Evolutionary conservation across 2,113 vertebrate genomes (phyloP).

Genomic region (Lamprologus tigripictilis): DNA sequence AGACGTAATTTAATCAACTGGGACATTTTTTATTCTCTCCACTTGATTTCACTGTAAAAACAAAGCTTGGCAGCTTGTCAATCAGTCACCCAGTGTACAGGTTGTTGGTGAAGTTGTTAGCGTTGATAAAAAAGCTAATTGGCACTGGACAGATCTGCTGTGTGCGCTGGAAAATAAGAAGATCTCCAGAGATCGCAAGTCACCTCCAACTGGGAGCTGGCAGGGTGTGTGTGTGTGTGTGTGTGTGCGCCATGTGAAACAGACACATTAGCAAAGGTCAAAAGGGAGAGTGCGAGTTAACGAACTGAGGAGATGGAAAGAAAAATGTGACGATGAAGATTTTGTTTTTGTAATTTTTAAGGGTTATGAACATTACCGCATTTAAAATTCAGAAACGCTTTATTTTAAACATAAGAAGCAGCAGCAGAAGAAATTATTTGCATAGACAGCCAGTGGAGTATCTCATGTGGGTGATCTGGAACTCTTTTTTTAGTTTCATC

Average conservation of each 20-base stretch:
- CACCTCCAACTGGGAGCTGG: constrained; percentile 18
- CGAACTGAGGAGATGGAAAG: background rate
- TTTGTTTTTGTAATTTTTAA: background rate
- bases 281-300: background rate
- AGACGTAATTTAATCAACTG: background rate
- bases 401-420: background rate
- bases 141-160: constrained; percentile 59
- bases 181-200: constrained; percentile 53
- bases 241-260: background rate
- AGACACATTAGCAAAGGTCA: constrained; percentile 20
- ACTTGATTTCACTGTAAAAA: background rate
- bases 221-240: background rate
- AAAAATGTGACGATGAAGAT: background rate
- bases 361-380: background rate
- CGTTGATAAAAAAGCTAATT: constrained; percentile 64
- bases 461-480: background rate
- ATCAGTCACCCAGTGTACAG: background rate
- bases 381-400: background rate
- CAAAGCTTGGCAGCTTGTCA: background rate
- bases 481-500: fast-evolving
- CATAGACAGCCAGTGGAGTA: background rate
- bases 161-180: constrained; percentile 68
- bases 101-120: constrained; percentile 44
- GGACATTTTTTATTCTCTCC: background rate
- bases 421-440: background rate